Base-by-base conservation (phyloP, 2,113 vertebrate genomes). In the Felis chaus region DNA sequence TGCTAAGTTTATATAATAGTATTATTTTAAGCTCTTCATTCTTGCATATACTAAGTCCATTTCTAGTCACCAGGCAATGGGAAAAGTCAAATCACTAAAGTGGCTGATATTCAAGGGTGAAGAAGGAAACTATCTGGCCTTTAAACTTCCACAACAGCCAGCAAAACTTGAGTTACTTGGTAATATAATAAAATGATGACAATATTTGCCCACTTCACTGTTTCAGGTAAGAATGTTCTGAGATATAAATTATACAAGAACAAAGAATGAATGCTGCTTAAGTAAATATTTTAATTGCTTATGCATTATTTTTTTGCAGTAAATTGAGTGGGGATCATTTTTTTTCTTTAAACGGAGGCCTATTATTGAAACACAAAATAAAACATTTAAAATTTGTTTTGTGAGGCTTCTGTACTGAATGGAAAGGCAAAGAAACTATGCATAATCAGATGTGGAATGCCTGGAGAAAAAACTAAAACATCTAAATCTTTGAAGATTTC, bases 401-500 rank as follows among this genome's bases (percentile, higher is more conserved):
- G 16, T 13, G 14, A 53, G 61, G 23, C 6, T 36, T 78, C 80
- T 81, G 80, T 87, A 95, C 92, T 93, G 81, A 95, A 78, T 83
- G 55, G 50, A 63, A 33, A 95, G 39, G 53, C 53, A 88, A 84
- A 48, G 78, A 93, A 89, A 94, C 96, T 89, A 83, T 96, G 65
- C 63, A 87, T 93, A 98, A 97, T 98, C 93, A 96, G 86, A 97
- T 92, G 48, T 61, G 82, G 93, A 93, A 97, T 97, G 36, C 94
- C 96, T 95, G 31, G 57, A 97, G 92, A 94, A 84, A 96, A 95
- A 69, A 25, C 65, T 96, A 95, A 97, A 96, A 82, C 95, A 97
- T 82, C 95, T 97, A 98, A 96, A 95, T 96, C 97, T 66, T 96
- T 97, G 91, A 94, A 80, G 89, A 96, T 98, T 98, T 98, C 95